phyloP scores from a whole-genome alignment of 2,113 vertebrate genomes.

The Thunnus thynnus region DNA sequence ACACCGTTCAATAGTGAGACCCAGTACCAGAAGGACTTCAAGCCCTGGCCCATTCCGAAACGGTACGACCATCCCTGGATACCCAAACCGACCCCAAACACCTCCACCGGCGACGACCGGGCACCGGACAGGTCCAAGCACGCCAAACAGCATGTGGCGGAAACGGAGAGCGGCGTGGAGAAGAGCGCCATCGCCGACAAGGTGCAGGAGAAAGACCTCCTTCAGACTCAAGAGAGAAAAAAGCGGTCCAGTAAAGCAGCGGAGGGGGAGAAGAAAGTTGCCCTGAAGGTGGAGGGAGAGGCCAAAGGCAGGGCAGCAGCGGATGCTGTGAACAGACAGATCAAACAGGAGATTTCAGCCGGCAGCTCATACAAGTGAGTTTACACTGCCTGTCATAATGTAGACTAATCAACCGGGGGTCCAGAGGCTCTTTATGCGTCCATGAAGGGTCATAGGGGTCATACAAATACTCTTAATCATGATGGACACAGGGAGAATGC shows the following conservation, averaged over 20 bases:
- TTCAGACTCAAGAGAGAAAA: conserved; percentile 72
- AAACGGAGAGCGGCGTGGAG: conserved; percentile 81
- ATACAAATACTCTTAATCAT: background rate
- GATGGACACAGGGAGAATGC: no score
- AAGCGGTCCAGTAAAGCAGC: conserved; percentile 62
- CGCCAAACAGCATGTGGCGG: conserved; percentile 52
- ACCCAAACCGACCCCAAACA: conserved; percentile 84
- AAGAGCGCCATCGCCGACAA: conserved; percentile 85
- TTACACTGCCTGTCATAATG: background rate
- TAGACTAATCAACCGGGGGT: background rate
- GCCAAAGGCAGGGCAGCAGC: conserved; percentile 86
- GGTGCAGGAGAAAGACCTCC: conserved; percentile 84
- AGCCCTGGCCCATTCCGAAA: conserved; percentile 94
- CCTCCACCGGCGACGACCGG: conserved; percentile 59
- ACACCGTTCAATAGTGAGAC: conserved; percentile 93
- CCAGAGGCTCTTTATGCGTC: background rate
- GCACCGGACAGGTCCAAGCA: conserved; percentile 62
- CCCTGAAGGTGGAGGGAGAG: conserved; percentile 68
- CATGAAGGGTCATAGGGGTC: conserved; percentile 10
- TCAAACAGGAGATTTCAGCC: conserved; percentile 88
- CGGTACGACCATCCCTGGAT: conserved; percentile 96
- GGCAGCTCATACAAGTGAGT: conserved; percentile 93
- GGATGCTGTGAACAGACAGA: conserved; percentile 94
- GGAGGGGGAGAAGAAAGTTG: conserved; percentile 71
- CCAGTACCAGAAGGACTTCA: conserved; percentile 98